phyloP scores from a whole-genome alignment of 1,140 invertebrate species.

The Nebria ingens region DNA sequence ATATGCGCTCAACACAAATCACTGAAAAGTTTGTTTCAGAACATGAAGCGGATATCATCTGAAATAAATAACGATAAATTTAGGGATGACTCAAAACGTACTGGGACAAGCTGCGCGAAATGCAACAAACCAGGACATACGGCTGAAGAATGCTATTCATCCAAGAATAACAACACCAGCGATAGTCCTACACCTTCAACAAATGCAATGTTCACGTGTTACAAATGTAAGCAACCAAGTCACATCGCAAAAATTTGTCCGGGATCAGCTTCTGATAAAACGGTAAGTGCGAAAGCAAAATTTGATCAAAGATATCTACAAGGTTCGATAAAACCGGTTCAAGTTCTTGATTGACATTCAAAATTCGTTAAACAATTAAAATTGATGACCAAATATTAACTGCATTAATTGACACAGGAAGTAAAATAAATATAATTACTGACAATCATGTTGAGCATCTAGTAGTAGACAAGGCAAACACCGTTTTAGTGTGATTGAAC shows the following conservation, averaged over 20 bases:
- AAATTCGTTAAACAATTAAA: neutral
- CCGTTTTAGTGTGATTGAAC: neutral
- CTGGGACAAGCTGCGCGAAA: neutral
- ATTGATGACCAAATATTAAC: neutral
- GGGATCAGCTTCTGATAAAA: neutral
- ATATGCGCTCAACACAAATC: neutral
- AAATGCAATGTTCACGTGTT: neutral
- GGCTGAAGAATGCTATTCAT: neutral
- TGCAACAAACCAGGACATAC: neutral
- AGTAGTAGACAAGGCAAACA: neutral
- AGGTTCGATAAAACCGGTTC: too few relatives aligned
- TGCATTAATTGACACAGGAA: neutral
- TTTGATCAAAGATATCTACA: neutral
- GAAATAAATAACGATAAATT: neutral
- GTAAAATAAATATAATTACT: neutral
- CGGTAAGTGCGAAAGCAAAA: neutral
- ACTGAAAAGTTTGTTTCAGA: neutral
- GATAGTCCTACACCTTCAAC: neutral
- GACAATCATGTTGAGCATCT: neutral
- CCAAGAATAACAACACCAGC: neutral
- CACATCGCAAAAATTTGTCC: neutral
- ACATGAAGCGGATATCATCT: neutral
- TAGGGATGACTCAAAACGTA: neutral
- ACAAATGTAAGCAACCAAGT: neutral
- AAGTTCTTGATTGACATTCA: neutral